A percentile compares a stretch with the other conserved stretches of the same genome.
phyloP scores from a whole-genome alignment of 2,888 invertebrate species.

The Watsonalla cultraria region DNA sequence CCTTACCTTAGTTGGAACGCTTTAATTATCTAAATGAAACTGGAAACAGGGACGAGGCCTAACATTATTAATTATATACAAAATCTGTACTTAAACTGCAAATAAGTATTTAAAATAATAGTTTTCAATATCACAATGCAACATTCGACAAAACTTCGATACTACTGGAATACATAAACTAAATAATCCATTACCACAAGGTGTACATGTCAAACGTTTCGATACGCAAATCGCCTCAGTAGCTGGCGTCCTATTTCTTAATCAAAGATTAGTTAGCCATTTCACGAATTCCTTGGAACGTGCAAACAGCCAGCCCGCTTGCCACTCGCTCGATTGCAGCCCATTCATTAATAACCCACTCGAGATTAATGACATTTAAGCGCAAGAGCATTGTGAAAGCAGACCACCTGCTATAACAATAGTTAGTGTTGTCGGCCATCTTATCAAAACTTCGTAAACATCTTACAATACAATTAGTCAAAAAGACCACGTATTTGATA shows the following conservation, averaged over 20 bases:
- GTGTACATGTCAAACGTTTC: neutral
- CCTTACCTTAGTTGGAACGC: no score
- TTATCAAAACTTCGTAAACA: neutral
- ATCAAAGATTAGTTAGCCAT: slow-evolving; percentile 1
- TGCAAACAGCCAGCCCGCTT: neutral
- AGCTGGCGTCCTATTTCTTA: neutral
- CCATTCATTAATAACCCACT: slow-evolving; percentile 23
- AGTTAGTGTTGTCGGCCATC: neutral
- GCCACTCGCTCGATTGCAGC: neutral
- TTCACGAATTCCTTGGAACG: neutral
- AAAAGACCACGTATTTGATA: neutral
- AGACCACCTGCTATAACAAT: slow-evolving; percentile 26
- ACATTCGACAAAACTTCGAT: no score
- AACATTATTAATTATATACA: no score
- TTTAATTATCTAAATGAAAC: no score
- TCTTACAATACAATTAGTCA: slow-evolving; percentile 8
- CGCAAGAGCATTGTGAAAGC: slow-evolving; percentile 34
- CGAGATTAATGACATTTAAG: slow-evolving; percentile 28
- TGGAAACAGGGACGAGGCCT: no score
- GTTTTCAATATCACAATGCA: no score
- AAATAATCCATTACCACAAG: neutral
- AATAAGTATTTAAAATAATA: no score
- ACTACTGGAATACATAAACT: neutral
- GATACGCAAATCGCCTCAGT: neutral
- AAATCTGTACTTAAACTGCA: no score